Evolutionary conservation across 2,113 vertebrate species (phyloP).

Genomic region (Percopsis transmontana): DNA sequence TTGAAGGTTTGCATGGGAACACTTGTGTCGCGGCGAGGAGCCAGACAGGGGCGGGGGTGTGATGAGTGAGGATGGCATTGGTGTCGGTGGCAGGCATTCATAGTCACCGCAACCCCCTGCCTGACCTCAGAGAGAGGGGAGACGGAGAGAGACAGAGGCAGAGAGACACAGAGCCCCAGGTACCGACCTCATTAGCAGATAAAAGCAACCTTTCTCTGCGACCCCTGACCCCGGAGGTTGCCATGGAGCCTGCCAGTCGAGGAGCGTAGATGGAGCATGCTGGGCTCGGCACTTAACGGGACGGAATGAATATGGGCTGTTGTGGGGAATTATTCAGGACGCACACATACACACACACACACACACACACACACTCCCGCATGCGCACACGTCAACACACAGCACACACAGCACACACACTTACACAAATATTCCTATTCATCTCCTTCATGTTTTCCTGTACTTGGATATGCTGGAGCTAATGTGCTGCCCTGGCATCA

Average conservation of each 20-base stretch:
- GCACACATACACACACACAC: background rate
- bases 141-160: slow-evolving; percentile 48
- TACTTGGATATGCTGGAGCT: too few relatives aligned
- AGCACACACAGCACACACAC: too few relatives aligned
- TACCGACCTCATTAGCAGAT: slow-evolving; percentile 80
- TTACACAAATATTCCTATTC: too few relatives aligned
- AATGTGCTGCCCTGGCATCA: too few relatives aligned
- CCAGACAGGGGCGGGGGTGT: slow-evolving; percentile 64
- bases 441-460: too few relatives aligned
- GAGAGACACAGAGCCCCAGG: slow-evolving; percentile 71
- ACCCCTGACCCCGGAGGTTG: slow-evolving; percentile 74
- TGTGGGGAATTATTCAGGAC: too few relatives aligned
- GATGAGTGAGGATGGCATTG: slow-evolving; percentile 72
- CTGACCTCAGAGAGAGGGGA: slow-evolving; percentile 16
- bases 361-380: background rate
- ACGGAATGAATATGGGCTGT: slow-evolving; percentile 54
- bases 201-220: slow-evolving; percentile 77
- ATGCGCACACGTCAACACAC: too few relatives aligned
- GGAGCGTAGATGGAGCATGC: slow-evolving; percentile 61
- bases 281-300: slow-evolving; percentile 63
- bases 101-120: slow-evolving; percentile 15
- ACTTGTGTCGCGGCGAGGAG: slow-evolving; percentile 66
- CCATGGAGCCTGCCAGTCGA: slow-evolving; percentile 75
- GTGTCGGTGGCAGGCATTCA: slow-evolving; percentile 69
- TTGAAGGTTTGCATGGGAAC: slow-evolving; percentile 74